Evolutionary conservation across 2,888 invertebrate species (phyloP), one percentile per base, ranked within the genome.

Genomic region (Orthosia gracilis): DNA sequence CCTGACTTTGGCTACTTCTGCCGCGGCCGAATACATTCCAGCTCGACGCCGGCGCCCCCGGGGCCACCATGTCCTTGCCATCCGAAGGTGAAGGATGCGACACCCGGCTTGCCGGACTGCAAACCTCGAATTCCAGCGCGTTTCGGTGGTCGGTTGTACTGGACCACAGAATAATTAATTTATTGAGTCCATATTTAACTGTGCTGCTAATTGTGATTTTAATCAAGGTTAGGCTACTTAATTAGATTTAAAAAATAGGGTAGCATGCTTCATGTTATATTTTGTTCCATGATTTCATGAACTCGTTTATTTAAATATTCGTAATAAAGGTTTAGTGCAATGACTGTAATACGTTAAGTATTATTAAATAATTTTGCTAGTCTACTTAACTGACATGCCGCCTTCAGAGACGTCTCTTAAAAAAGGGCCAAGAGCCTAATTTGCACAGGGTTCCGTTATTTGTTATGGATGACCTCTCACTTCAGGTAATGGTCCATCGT

Each of bases 1-100:
- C 98, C 99, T 2, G 97, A 97, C 3, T 98, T 97, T 85, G 99
- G 99, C 62, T 98, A 99, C 91, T 99, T 98, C 92, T 97, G 98
- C 72, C 97, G 98, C 83, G 97, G 98, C 0, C 97, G 97, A 73
- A 93, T 98, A 50, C 98, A 98, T 85, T 94, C 96, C 64, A 94
- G 97, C 12, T 84, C 83, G 92, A 97, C 94, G 76, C 97, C 97
- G 15, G 96, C 97, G 73, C 98, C 98, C 18, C 92, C 95, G 65
- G 92, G 95, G 5, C 97, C 97, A 70, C 96, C 92, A 0, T 95
- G 95, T 69, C 95, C 95, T 0, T 95, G 97, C 83, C 96, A 97
- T 68, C 93, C 97, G 40, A 95, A 97, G 12, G 97, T 97, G 90
- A 95, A 97, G 4, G 98, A 98, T 90, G 96, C 97, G 9, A 97